Percentiles rank a stretch among this genome's conserved stretches.
These are phyloP conservation scores for Aquatica leii DNA, from an alignment of 2,888 invertebrate genomes.

Conservation along the genomic window DNA sequence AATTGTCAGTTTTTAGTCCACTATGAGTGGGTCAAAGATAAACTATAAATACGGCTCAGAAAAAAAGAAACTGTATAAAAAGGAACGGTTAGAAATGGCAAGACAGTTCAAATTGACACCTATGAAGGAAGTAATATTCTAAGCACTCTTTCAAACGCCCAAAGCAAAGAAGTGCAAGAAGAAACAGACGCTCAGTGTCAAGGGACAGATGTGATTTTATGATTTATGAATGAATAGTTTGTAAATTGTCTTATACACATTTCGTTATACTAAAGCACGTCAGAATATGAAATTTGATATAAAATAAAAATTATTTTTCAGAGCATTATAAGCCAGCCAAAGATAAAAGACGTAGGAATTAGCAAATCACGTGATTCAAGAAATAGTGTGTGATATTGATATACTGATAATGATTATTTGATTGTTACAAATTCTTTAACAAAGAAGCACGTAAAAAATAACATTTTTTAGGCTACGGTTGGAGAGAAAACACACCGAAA, in stretches of 20 bases:
- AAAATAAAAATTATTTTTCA: not conserved
- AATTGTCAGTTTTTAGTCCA: not conserved
- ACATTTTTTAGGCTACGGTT: not conserved
- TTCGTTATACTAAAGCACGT: not conserved
- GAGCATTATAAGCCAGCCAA: slow-evolving; percentile 2
- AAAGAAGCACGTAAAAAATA: slow-evolving; percentile 3
- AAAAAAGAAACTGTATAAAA: not conserved
- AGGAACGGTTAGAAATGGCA: not conserved
- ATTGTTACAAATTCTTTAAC: not conserved
- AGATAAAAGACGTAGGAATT: not conserved
- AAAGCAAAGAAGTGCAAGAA: slow-evolving; percentile 2
- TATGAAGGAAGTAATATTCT: not conserved
- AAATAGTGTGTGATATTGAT: slow-evolving; percentile 5
- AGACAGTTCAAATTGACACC: not conserved
- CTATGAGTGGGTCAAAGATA: not conserved
- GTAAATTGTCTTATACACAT: not conserved
- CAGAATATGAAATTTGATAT: not conserved
- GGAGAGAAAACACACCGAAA: not conserved
- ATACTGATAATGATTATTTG: slow-evolving; percentile 1
- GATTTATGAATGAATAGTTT: too few relatives aligned
- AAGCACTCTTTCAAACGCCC: not conserved
- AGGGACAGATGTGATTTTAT: not conserved
- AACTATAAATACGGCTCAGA: not conserved
- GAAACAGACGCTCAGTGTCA: not conserved
- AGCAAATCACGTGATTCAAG: not conserved